These are phyloP conservation scores for Eurois occulta DNA, from an alignment of 2,888 invertebrate species.

Conservation along the genomic window DNA sequence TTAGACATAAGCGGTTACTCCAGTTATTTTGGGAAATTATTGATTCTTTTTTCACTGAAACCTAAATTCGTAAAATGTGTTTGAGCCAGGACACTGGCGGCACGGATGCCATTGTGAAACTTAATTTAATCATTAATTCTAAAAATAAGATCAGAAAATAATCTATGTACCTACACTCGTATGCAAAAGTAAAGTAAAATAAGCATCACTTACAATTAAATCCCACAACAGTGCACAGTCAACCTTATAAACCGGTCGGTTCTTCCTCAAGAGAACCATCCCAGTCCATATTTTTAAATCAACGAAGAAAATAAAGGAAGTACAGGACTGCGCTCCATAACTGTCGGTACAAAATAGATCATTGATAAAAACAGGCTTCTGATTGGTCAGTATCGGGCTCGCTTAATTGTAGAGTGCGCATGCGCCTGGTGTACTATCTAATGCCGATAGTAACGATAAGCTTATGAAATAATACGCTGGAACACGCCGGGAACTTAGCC, in stretches of 20 bases:
- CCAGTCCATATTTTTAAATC: constrained; percentile 62
- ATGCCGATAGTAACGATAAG: constrained; percentile 77
- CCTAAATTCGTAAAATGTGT: background rate
- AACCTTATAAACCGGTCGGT: constrained; percentile 6
- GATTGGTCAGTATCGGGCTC: constrained; percentile 78
- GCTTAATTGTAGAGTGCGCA: constrained; percentile 79
- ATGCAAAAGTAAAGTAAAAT: background rate
- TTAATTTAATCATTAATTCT: background rate
- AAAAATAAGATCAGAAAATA: background rate
- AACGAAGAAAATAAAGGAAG: constrained; percentile 65
- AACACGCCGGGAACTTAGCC: constrained; percentile 63
- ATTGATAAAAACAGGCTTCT: constrained; percentile 77
- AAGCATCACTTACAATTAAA: background rate
- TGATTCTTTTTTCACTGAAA: background rate
- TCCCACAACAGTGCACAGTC: background rate
- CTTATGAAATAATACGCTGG: constrained; percentile 77
- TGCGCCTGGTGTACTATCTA: constrained; percentile 74
- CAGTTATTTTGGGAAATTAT: background rate
- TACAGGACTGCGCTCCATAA: constrained; percentile 64
- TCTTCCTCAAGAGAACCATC: constrained; percentile 40
- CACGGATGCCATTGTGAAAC: background rate
- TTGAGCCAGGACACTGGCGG: background rate
- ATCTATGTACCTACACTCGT: background rate
- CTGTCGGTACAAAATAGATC: constrained; percentile 75
- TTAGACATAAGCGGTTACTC: background rate